Evolutionary conservation across 2,888 invertebrate species (phyloP).

Genomic region (Cataglyphis albicans): DNA sequence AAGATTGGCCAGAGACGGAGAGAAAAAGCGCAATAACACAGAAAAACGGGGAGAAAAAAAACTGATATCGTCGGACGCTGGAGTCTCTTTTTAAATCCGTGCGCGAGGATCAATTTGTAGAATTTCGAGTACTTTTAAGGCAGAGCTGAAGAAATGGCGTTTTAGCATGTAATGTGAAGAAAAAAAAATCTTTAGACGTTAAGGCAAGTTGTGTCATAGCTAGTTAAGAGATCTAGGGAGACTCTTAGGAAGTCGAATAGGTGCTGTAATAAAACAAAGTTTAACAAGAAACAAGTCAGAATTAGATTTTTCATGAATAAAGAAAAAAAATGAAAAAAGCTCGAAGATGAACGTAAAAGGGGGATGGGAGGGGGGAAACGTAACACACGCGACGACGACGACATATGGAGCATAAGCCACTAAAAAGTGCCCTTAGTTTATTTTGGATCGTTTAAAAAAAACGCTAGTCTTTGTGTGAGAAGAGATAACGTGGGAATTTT

Average conservation of each 20-base stretch:
- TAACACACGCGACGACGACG: slow-evolving; percentile 67
- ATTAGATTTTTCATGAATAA: slow-evolving; percentile 88
- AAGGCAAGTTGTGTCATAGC: slow-evolving; percentile 87
- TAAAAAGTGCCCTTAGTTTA: slow-evolving; percentile 85
- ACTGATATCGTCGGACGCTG: slow-evolving; percentile 58
- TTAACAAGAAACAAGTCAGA: slow-evolving; percentile 87
- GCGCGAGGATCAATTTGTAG: slow-evolving; percentile 69
- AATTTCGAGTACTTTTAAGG: slow-evolving; percentile 75
- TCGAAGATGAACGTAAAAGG: slow-evolving; percentile 30
- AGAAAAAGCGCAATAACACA: slow-evolving; percentile 31
- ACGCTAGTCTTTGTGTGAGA: slow-evolving; percentile 83
- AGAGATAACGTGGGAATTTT: slow-evolving; percentile 79
- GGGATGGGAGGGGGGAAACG: background rate
- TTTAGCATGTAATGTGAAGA: slow-evolving; percentile 77
- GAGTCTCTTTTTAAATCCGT: slow-evolving; percentile 58
- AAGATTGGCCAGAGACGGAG: slow-evolving; percentile 52
- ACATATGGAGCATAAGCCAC: slow-evolving; percentile 82
- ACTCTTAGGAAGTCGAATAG: slow-evolving; percentile 86
- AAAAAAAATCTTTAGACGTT: slow-evolving; percentile 80
- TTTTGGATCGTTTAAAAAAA: slow-evolving; percentile 83
- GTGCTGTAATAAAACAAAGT: slow-evolving; percentile 89
- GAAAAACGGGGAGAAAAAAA: slow-evolving; percentile 25
- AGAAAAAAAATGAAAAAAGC: slow-evolving; percentile 70
- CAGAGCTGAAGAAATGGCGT: slow-evolving; percentile 70
- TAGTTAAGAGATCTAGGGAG: slow-evolving; percentile 81